Evolutionary conservation across 2,888 invertebrate genomes (phyloP), one percentile per base, ranked within the genome.

Genomic region (Hirtodrosophila cameraria): DNA sequence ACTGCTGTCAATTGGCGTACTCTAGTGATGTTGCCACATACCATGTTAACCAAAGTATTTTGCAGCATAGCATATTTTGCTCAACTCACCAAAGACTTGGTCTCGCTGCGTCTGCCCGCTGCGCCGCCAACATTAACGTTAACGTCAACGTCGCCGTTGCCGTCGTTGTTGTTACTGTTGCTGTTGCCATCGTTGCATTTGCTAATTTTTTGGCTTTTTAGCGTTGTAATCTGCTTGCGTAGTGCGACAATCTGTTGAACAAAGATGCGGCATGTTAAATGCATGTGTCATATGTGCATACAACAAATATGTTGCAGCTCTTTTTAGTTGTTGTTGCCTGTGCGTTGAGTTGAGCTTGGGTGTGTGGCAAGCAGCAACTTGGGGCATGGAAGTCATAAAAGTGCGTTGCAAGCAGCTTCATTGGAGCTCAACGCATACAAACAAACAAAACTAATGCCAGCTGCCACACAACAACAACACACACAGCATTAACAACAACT

Each of bases 171-270:
- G n/a, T n/a, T n/a, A n/a, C n/a, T 39, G 11, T 20, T 55, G n/a
- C 58, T 61, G 31, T 30, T 59, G 15, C 31, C 50, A 5, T 35
- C 54, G 30, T 45, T 49, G 6, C 71, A 67, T 46, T 85, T 82
- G 58, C 74, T 82, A 33, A 76, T 75, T 75, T 90, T 87, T 43
- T 50, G 62, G 30, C 71, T 86, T 70, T 89, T 89, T 25, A 90
- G 70, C 39, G 89, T 89, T 38, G 86, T 73, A 75, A 91, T 89
- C 71, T 91, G 91, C 68, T 89, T 89, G 38, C 90, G 89, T 49
- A 91, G 87, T 46, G 89, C 68, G 43, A 82, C 80, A 80, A 91
- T 91, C 91, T 91, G 87, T 46, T 36, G 48, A 27, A 2, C 20
- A 42, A 52, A 58, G 39, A 43, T 27, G 42, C 11, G 13, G 20